Evolutionary conservation across 1,140 invertebrate species (phyloP), one percentile per base, ranked within the genome.

Genomic region (Drosophila trapezifrons): DNA sequence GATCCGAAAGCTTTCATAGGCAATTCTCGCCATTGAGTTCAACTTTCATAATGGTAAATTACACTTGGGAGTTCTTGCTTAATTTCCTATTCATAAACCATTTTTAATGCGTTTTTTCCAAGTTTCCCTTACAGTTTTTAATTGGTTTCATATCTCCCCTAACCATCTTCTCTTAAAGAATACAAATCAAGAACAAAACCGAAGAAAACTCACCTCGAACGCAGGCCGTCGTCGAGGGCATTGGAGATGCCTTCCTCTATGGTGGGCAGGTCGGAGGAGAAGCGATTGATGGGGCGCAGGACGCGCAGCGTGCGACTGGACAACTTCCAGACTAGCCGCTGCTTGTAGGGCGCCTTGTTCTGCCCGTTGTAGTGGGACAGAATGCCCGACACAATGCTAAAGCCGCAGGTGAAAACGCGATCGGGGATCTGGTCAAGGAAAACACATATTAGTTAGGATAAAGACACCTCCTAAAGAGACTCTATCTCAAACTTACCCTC

Each of bases 281-380:
- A 94, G 74, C 95, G 95, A 87, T 96, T 95, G 55, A 95, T 96
- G 3, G 96, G 96, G 56, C 96, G 94, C 66, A 96, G 92, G 70
- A 95, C 94, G 80, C 95, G 93, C 52, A 95, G 93, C 47, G 95
- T 95, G 59, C 95, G 92, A 57, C 94, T 94, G 58, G 94, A 95
- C 35, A 95, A 92, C 82, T 94, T 92, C 96, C 96, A 96, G 59
- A 96, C 94, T 49, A 96, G 93, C 45, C 95, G 94, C 92, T 96
- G 96, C 25, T 95, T 93, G 77, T 96, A 94, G 17, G 95, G 94
- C 70, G 94, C 94, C 83, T 95, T 95, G 43, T 94, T 93, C 86
- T 96, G 94, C 37, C 94, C 94, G 87, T 96, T 95, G 91, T 96
- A 96, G 47, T 94, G 94, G 45, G 93, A 93, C 64, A 96, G 91